Evolutionary conservation across 2,113 vertebrate species (phyloP), one percentile per base, ranked within the genome.

Genomic region (Phyllostomus hastatus): DNA sequence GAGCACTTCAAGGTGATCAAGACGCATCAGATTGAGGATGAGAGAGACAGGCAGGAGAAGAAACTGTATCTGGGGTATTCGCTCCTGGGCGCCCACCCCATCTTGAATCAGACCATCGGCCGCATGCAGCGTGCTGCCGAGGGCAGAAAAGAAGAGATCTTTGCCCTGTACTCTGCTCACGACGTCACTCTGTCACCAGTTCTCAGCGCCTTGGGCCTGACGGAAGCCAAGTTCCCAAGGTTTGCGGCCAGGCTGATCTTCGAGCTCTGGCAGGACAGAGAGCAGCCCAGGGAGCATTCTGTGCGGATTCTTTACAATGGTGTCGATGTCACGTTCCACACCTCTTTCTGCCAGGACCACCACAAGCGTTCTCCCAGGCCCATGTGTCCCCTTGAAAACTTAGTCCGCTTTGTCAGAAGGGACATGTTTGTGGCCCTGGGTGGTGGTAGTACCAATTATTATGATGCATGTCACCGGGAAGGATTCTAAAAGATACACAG

Each of bases 221-320:
- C 98, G 5, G 98, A 99, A 91, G 99, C 99, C 87, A 98, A 98
- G 64, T 99, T 99, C 97, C 99, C 99, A 0, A 98, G 99, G 31
- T 99, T 99, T 86, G 99, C 99, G 0, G 99, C 99, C n/a, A 99
- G 99, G 75, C 97, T 99, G 70, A 99, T 99, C 89, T 99, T 99
- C 84, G 99, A 99, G 98, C 97, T 99, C 83, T 99, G 99, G 99
- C 99, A 98, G 92, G 98, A 99, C 95, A 98, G 97, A 43, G 98
- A 99, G 46, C 98, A 98, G 95, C 97, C 98, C 96, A 95, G 97
- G 10, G 98, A 99, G 69, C 97, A 99, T 85, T 99, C 99, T 14
- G 95, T 99, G 88, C 99, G 99, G 81, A 98, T 99, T 75, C 99
- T 99, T 33, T 99, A 99, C 96, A 99, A 99, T 0, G 99, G 99